Conservation (phyloP, 1,140 invertebrate species). For the Asbolus verrucosus region DNA sequence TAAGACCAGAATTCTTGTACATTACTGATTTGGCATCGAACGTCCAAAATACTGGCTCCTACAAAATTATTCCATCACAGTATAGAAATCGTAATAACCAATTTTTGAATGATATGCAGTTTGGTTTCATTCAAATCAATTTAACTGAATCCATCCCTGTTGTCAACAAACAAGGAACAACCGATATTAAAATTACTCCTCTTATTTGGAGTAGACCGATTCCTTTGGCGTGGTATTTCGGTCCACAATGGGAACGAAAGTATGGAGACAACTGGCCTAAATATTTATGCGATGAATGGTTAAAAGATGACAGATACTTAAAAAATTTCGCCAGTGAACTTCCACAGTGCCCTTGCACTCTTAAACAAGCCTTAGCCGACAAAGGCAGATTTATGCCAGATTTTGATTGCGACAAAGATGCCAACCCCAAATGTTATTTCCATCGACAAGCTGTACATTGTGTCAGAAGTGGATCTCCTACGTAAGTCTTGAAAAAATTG, state of each 20-base stretch:
- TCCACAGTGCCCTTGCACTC: constrained; percentile 89
- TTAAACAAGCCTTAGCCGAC: constrained; percentile 91
- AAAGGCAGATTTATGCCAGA: constrained; percentile 94
- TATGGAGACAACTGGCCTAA: constrained; percentile 85
- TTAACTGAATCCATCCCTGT: constrained; percentile 81
- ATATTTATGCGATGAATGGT: constrained; percentile 88
- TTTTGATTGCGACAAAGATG: constrained; percentile 90
- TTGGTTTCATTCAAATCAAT: constrained; percentile 93
- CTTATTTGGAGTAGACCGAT: constrained; percentile 91
- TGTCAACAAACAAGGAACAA: constrained; percentile 59
- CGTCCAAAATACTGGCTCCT: constrained; percentile 60
- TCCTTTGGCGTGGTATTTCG: constrained; percentile 93
- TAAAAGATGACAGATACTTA: constrained; percentile 84
- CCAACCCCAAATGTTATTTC: constrained; percentile 90
- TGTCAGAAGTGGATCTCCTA: constrained; percentile 90
- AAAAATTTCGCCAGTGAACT: constrained; percentile 91
- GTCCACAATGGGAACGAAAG: constrained; percentile 84
- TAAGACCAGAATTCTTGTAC: constrained; percentile 75
- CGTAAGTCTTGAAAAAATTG: too few species aligned
- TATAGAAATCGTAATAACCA: constrained; percentile 77
- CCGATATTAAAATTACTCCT: constrained; percentile 78
- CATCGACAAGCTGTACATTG: constrained; percentile 92
- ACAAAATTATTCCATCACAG: constrained; percentile 62
- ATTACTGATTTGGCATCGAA: constrained; percentile 66
- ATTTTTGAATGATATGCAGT: constrained; percentile 78